These are phyloP conservation scores for Cataglyphis altisquamis DNA, from an alignment of 2,888 invertebrate genomes.

Conservation along the genomic window DNA sequence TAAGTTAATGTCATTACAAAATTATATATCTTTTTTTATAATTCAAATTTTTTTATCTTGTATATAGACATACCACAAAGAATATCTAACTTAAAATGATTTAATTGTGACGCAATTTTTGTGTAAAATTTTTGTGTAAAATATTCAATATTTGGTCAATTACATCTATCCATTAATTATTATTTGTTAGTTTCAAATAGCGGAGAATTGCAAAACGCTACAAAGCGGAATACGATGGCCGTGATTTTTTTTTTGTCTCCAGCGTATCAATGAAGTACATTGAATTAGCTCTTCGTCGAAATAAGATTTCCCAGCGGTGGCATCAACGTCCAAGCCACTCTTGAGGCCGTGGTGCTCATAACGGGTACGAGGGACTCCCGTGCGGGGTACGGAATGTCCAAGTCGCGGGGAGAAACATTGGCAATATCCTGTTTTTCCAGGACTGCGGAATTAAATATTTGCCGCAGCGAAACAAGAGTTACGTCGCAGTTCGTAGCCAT, in stretches of 20 bases:
- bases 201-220: slow-evolving; percentile 6
- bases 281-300: slow-evolving; percentile 80
- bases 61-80: neutral
- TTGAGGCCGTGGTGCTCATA: slow-evolving; percentile 56
- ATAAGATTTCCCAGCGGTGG: slow-evolving; percentile 83
- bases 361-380: slow-evolving; percentile 33
- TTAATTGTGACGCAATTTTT: neutral
- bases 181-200: neutral
- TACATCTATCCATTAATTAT: neutral
- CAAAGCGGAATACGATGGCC: slow-evolving; percentile 30
- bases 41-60: neutral
- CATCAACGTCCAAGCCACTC: slow-evolving; percentile 65
- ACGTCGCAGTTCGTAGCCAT: slow-evolving; percentile 69
- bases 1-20: neutral
- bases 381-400: slow-evolving; percentile 42
- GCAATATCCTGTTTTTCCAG: slow-evolving; percentile 82
- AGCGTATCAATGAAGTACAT: slow-evolving; percentile 80
- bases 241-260: slow-evolving; percentile 66
- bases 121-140: neutral
- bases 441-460: slow-evolving; percentile 82
- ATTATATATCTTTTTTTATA: neutral
- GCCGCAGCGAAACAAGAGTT: slow-evolving; percentile 76
- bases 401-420: slow-evolving; percentile 70
- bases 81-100: neutral
- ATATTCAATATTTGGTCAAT: neutral